Percentiles rank a stretch among this genome's conserved stretches.
These are phyloP conservation scores for Phylloscopus trochiloides DNA, from an alignment of 2,113 vertebrate species.

Conservation along the genomic window DNA sequence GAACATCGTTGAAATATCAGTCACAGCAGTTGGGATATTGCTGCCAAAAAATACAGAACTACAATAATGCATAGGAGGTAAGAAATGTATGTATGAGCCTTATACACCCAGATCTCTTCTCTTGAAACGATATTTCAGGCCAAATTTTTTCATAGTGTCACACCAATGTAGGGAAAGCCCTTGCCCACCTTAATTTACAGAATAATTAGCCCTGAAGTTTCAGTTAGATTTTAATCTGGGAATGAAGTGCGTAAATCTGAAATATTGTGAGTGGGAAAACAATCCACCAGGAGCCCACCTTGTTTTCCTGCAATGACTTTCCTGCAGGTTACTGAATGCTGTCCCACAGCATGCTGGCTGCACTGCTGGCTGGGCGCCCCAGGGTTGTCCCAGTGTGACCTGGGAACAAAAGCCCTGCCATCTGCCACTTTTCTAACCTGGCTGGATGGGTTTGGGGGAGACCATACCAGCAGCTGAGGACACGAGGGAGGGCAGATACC, in stretches of 20 bases:
- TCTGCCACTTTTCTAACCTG: background rate
- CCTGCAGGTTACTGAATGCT: rapidly evolving
- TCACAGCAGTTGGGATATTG: background rate
- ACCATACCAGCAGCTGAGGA: background rate
- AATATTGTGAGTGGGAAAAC: background rate
- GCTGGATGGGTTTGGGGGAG: background rate
- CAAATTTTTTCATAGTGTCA: background rate
- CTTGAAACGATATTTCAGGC: background rate
- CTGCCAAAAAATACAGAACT: background rate
- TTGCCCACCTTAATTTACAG: background rate
- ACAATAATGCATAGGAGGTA: background rate
- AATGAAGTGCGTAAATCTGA: background rate
- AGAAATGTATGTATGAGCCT: background rate
- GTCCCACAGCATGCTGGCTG: background rate
- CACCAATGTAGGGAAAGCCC: background rate
- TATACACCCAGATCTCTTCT: background rate
- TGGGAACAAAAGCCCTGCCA: background rate
- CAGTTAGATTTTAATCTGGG: background rate
- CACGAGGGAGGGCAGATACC: background rate
- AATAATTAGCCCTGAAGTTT: background rate
- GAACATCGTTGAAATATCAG: background rate
- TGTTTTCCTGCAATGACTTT: background rate
- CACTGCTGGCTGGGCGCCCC: rapidly evolving
- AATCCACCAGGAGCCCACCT: background rate
- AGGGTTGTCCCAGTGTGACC: rapidly evolving